A percentile compares a stretch with the other conserved stretches of the same genome.
Conservation (phyloP, 2,113 vertebrate species). For the Anarrhichthys ocellatus region DNA sequence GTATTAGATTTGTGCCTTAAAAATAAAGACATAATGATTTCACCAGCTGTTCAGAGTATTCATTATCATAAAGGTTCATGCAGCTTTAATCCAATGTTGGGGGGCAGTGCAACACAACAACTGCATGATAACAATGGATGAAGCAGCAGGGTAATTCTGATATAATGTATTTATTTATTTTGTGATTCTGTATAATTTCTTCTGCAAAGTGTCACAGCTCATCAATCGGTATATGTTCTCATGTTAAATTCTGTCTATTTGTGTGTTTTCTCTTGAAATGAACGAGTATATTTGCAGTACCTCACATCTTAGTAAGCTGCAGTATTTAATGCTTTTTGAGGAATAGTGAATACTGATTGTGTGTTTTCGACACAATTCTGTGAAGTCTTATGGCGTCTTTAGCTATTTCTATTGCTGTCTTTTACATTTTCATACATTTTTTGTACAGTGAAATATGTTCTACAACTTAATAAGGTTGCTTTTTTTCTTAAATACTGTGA, state of each 20-base stretch:
- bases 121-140: conserved; percentile 16
- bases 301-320: conserved; percentile 64
- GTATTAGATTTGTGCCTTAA: conserved; percentile 28
- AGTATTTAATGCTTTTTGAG: conserved; percentile 56
- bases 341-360: conserved; percentile 62
- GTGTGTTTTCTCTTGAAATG: conserved; percentile 44
- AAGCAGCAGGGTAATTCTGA: conserved; percentile 45
- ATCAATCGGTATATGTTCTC: conserved; percentile 44
- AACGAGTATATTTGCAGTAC: conserved; percentile 61
- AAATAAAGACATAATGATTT: conserved; percentile 34
- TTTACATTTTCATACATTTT: conserved; percentile 33
- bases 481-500: conserved; percentile 72
- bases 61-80: conserved; percentile 10
- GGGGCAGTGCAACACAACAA: conserved; percentile 17
- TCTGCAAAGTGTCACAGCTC: conserved; percentile 41
- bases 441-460: conserved; percentile 43
- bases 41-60: conserved; percentile 33
- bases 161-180: conserved; percentile 78
- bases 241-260: conserved; percentile 24
- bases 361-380: conserved; percentile 66
- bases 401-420: conserved; percentile 38
- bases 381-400: conserved; percentile 63
- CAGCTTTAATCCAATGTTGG: conserved; percentile 19
- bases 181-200: conserved; percentile 54
- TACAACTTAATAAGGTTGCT: conserved; percentile 15